Evolutionary conservation across 2,113 vertebrate genomes (phyloP), one percentile per base, ranked within the genome.

Genomic region (Nycticorax nycticorax): DNA sequence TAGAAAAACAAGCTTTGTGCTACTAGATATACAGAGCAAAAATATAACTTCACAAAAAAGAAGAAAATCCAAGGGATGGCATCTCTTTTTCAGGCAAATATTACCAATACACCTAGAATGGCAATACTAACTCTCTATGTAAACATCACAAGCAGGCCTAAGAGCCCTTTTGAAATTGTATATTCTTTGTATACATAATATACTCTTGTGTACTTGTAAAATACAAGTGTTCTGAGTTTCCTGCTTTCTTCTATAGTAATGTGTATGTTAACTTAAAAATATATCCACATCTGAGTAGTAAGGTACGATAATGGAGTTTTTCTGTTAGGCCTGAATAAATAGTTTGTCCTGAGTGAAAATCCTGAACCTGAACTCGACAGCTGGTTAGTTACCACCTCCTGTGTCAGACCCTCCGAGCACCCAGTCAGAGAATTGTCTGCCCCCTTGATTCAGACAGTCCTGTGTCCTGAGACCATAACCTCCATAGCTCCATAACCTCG

Each of bases 181-280:
- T 96, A 78, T 84, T 93, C 90, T 94, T 89, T 96, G 94, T 96
- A 93, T 90, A 95, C 60, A 95, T 94, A 95, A 93, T 45, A 95
- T 37, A 74, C 89, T 90, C 93, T 47, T 88, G 92, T 89, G 94
- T 71, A 64, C 85, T 97, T 92, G 55, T 66, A 76, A 91, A 88
- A 94, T n/a, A 85, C 37, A 94, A 94, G 89, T 91, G 91, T 85
- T 92, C 89, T 19, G 57, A 5, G 26, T 74, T 95, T 94, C 95
- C 83, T 55, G 59, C 89, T 92, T 91, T 94, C 77, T 88, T 79
- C 81, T 71, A 26, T 3, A 62, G 37, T 35, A 67, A 66, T 85
- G 84, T 85, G 50, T 85, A 63, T 8, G 33, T 83, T 95, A 88
- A 73, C 80, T 64, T 64, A 85, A 91, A 89, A 92, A 79, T 64